Base-by-base conservation (phyloP, 2,113 vertebrate genomes). In the Marcusenius ussheri region DNA sequence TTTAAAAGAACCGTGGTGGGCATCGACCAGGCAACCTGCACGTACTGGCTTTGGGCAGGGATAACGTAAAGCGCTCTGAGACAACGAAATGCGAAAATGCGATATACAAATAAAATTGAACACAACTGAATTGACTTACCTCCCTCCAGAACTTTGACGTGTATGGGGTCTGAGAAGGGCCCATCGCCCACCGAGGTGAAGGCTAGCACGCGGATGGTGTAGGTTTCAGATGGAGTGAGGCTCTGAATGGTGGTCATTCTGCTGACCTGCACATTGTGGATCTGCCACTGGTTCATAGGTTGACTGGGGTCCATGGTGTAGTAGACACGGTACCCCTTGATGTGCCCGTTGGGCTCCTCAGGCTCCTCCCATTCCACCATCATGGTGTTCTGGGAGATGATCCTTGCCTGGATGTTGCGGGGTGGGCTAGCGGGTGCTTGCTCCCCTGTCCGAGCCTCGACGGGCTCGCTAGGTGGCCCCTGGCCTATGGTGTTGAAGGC, bases 331-430 rank as follows among this genome's bases (percentile, higher is more conserved):
- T 99, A 99, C 21, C 98, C 98, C 0, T 98, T 97, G 93, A 99
- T 98, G 92, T 99, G 97, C 46, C 98, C 98, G 0, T 99, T 99
- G 90, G 98, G 98, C 92, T 99, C 98, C 94, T 99, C 98, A 0
- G 98, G 98, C 27, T 99, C 98, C 47, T 99, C 98, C 98, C 98
- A 99, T 90, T 97, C 97, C 92, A 99, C 97, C 94, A 99, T 97
- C 98, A 99, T 98, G 90, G 98, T 98, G 93, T 96, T 97, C 85
- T 97, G 95, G 8, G 98, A 99, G 91, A 99, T 96, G 94, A 99
- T 99, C 1, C 98, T 96, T 0, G 97, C 98, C 92, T 98, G 97
- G 90, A 99, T 97, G 0, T 97, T 99, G 10, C 98, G 95, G 0
- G 98, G 98, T 0, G 98, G 98, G 1, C 98, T 99, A 90, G 98